Evolutionary conservation across 1,140 invertebrate species (phyloP).

Genomic region (Ceratosolen fusciceps): DNA sequence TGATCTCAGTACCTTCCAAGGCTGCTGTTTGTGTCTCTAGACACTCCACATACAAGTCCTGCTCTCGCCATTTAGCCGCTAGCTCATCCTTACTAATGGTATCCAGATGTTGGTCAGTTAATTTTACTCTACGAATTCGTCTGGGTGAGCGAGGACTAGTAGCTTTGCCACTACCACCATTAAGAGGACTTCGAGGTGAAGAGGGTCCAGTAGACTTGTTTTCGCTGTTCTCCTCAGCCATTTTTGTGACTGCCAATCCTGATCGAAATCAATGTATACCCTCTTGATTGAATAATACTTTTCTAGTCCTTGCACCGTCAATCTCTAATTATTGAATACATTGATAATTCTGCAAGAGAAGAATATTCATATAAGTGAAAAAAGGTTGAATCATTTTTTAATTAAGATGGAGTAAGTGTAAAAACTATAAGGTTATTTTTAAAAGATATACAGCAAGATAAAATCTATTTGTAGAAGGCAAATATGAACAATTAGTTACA

Average conservation of each 20-base stretch:
- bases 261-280: not conserved
- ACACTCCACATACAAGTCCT: conserved; percentile 72
- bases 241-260: conserved; percentile 46
- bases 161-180: conserved; percentile 48
- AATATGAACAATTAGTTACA: not conserved
- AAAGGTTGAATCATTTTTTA: not conserved
- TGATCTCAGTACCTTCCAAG: conserved; percentile 72
- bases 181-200: conserved; percentile 64
- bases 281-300: conserved; percentile 16
- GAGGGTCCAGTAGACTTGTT: conserved; percentile 64
- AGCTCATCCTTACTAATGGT: conserved; percentile 71
- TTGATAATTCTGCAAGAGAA: conserved; percentile 35
- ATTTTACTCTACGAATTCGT: conserved; percentile 65
- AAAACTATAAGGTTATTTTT: not conserved
- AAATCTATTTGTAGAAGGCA: not conserved
- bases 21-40: conserved; percentile 70
- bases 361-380: not conserved
- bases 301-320: conserved; percentile 24
- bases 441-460: not conserved
- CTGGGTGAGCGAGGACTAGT: conserved; percentile 65
- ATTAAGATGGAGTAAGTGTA: not conserved
- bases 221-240: conserved; percentile 66
- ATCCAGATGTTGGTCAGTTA: conserved; percentile 71
- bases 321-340: conserved; percentile 23
- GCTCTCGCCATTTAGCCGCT: conserved; percentile 71